Percentiles rank a stretch among this genome's conserved stretches.
phyloP scores from a whole-genome alignment of 64 coral and sea anemone genomes.

The Pachyseris speciosa region DNA sequence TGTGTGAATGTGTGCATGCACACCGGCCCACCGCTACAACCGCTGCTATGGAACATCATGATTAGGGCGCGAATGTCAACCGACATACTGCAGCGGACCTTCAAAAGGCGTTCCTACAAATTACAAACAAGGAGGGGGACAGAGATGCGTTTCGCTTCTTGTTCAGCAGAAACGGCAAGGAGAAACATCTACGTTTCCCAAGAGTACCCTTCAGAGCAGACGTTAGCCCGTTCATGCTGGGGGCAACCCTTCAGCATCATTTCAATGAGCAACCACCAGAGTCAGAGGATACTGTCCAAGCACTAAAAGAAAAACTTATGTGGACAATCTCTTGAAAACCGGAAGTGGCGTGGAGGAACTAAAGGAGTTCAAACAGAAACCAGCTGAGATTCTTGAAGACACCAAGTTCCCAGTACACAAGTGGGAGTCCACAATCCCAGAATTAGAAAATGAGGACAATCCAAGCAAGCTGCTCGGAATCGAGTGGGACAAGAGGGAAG shows the following conservation, averaged over 20 bases:
- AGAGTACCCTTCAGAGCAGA: slow-evolving; percentile 53
- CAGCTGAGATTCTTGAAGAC: too few species aligned
- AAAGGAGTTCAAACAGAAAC: too few species aligned
- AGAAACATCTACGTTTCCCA: slow-evolving; percentile 41
- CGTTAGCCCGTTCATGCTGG: slow-evolving; percentile 29
- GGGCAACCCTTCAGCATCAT: slow-evolving; percentile 22
- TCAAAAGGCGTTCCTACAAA: slow-evolving; percentile 39
- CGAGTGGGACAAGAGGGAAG: slow-evolving; percentile 42
- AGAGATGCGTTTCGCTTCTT: slow-evolving; percentile 41
- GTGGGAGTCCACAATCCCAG: slow-evolving; percentile 2
- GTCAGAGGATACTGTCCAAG: neutral
- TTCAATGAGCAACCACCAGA: neutral
- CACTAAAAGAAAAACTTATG: slow-evolving; percentile 40
- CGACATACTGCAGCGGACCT: neutral
- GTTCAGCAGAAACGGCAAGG: slow-evolving; percentile 30
- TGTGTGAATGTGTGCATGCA: slow-evolving; percentile 21
- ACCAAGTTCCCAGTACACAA: too few species aligned
- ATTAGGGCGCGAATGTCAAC: neutral
- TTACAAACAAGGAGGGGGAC: neutral
- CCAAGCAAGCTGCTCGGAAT: slow-evolving; percentile 28
- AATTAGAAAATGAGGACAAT: neutral
- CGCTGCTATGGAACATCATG: neutral
- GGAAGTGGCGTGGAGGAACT: too few species aligned
- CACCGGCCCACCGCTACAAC: slow-evolving; percentile 29
- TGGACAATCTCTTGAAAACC: slow-evolving; percentile 29